Base-by-base conservation (phyloP, 2,888 invertebrate species). In the Eupsilia transversa region DNA sequence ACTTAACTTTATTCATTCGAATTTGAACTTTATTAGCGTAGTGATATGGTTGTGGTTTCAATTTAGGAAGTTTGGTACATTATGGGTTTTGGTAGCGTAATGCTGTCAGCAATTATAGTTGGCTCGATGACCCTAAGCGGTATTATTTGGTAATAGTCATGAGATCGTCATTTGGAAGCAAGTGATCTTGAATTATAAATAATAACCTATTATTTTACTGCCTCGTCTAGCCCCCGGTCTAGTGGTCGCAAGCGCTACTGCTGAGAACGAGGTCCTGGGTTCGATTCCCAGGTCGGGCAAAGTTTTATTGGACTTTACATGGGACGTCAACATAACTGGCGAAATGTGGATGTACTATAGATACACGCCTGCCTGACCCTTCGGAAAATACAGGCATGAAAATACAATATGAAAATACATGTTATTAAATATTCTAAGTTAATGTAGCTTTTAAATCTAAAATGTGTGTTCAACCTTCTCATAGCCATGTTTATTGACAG, bases 91-190 rank as follows among this genome's bases (percentile, higher is more conserved):
- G 74, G 89, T 89, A 91, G 89, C 89, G 70, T 85, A 87, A 82
- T 83, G 77, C 77, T 89, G 84, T 78, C 84, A 88, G 87, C 87
- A 89, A 90, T 92, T 89, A 91, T 89, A 82, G 70, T 69, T 86
- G 72, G 91, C 90, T 72, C 91, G 90, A 91, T 91, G 92, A 91
- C 90, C 91, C 91, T 82, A 83, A 74, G 79, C 75, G 72, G 75
- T 43, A 64, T 74, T 85, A 84, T 90, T 90, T 87, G 86, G 85
- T 87, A 88, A 89, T 72, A 84, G 77, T 75, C 78, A 72, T 75
- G 84, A 72, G 52, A 75, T 66, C 75, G 73, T 79, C 54, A 83
- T 86, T 85, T 87, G 72, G 78, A 61, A 70, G 77, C 57, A 27
- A 56, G 56, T 73, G 64, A 72, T 71, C 61, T 70, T 74, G 69